Evolutionary conservation across 1,140 invertebrate genomes (phyloP).

Genomic region (Cyclargus thomasi): DNA sequence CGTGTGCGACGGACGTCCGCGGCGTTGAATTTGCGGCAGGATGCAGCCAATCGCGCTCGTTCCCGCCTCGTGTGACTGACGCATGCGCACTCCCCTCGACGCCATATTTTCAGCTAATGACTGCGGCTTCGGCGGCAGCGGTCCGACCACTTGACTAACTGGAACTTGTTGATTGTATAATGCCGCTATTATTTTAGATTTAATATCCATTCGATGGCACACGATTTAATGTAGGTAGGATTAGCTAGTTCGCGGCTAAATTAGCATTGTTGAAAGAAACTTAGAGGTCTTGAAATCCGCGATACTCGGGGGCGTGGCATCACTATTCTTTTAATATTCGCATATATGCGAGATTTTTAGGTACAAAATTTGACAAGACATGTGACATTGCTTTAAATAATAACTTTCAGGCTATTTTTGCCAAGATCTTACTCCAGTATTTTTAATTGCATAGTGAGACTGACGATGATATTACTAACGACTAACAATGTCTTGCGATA

Average conservation of each 20-base stretch:
- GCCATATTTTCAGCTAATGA: constrained; percentile 31
- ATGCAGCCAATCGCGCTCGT: constrained; percentile 54
- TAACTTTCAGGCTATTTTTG: too few relatives aligned
- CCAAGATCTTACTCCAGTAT: too few relatives aligned
- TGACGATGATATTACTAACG: too few relatives aligned
- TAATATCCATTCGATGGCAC: neutral
- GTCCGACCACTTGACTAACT: constrained; percentile 7
- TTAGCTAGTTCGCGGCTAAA: too few relatives aligned
- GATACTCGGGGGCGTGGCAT: too few relatives aligned
- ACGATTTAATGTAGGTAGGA: neutral
- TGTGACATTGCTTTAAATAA: too few relatives aligned
- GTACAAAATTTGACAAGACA: too few relatives aligned
- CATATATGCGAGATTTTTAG: too few relatives aligned
- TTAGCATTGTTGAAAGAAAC: neutral
- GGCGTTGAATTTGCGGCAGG: constrained; percentile 53
- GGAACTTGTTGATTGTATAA: constrained; percentile 14
- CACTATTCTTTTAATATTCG: too few relatives aligned
- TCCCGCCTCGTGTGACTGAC: constrained; percentile 46
- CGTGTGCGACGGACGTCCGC: constrained; percentile 52
- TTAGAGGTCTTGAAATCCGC: too few relatives aligned
- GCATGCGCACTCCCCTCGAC: constrained; percentile 35
- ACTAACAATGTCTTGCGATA: too few relatives aligned
- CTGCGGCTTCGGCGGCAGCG: constrained; percentile 6
- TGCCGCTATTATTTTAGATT: constrained; percentile 12
- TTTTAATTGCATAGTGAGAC: too few relatives aligned